A percentile compares a stretch with the other conserved stretches of the same genome.
Conservation (phyloP, 2,113 vertebrate species). For the Oriolus oriolus region DNA sequence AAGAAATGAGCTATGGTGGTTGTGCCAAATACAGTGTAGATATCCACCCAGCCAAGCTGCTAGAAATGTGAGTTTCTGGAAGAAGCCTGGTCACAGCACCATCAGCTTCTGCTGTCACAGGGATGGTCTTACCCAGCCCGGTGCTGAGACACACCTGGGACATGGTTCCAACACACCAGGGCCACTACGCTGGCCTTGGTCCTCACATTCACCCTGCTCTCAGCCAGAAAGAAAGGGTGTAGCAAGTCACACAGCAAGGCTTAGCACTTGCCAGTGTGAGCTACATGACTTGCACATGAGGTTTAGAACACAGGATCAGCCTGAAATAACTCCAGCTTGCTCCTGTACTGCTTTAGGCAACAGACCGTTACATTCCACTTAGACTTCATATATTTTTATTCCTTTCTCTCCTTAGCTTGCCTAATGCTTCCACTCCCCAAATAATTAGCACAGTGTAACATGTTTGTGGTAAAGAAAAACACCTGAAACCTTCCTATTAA, state of each 20-base stretch:
- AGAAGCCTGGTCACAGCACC: background rate
- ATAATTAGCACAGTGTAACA: background rate
- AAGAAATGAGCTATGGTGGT: background rate
- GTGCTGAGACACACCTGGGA: background rate
- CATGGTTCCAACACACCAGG: background rate
- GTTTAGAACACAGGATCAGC: background rate
- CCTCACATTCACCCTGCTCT: background rate
- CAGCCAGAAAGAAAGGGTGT: background rate
- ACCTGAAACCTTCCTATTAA: background rate
- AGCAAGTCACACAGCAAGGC: background rate
- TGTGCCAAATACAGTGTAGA: background rate
- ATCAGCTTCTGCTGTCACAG: background rate
- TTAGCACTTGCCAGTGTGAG: background rate
- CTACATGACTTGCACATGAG: background rate
- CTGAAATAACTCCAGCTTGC: background rate
- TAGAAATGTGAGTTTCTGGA: background rate
- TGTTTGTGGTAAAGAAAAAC: background rate
- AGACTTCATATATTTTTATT: background rate
- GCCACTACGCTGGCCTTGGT: background rate
- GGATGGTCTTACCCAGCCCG: accelerated
- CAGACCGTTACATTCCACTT: background rate
- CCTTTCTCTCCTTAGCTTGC: background rate
- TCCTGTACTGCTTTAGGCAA: slow-evolving; percentile 6
- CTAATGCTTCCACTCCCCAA: background rate
- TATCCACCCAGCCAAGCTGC: background rate